These are phyloP conservation scores for Tenebrio molitor DNA, from an alignment of 1,140 invertebrate species.

Conservation along the genomic window DNA sequence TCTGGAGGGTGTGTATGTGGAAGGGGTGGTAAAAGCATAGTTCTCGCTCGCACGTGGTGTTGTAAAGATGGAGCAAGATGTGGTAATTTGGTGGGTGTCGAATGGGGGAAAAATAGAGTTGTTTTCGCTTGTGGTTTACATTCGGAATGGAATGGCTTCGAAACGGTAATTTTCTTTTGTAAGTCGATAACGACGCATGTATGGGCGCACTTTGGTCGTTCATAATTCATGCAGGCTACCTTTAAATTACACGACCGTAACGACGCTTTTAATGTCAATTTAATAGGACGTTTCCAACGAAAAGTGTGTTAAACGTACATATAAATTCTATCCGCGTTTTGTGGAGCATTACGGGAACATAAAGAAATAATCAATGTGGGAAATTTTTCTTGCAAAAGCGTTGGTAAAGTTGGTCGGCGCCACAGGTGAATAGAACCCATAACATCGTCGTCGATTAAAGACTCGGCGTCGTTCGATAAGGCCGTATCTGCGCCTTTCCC, in stretches of 20 bases:
- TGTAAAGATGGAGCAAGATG: too few species aligned
- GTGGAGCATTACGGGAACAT: slow-evolving; percentile 26
- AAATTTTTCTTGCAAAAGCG: slow-evolving; percentile 29
- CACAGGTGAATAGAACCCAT: slow-evolving; percentile 37
- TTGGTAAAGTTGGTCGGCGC: slow-evolving; percentile 29
- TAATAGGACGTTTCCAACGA: slow-evolving; percentile 31
- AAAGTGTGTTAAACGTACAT: slow-evolving; percentile 27
- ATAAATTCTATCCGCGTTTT: slow-evolving; percentile 27
- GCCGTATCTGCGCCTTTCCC: slow-evolving; percentile 33
- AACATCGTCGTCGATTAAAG: slow-evolving; percentile 35
- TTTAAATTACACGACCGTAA: slow-evolving; percentile 18
- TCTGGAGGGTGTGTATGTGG: too few species aligned
- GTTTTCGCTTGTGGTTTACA: too few species aligned
- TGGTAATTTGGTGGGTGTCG: too few species aligned
- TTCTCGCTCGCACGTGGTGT: too few species aligned
- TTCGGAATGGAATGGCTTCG: too few species aligned
- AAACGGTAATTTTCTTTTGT: slow-evolving; percentile 19
- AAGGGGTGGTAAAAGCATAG: too few species aligned
- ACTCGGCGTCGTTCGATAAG: slow-evolving; percentile 34
- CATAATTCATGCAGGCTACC: slow-evolving; percentile 26
- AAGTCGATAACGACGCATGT: slow-evolving; percentile 2
- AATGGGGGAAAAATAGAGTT: too few species aligned
- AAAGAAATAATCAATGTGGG: slow-evolving; percentile 38
- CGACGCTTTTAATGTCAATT: slow-evolving; percentile 39
- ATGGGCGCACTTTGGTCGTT: slow-evolving; percentile 8